Evolutionary conservation across 1,140 invertebrate species (phyloP).

Genomic region (Doryteuthis pealeii): DNA sequence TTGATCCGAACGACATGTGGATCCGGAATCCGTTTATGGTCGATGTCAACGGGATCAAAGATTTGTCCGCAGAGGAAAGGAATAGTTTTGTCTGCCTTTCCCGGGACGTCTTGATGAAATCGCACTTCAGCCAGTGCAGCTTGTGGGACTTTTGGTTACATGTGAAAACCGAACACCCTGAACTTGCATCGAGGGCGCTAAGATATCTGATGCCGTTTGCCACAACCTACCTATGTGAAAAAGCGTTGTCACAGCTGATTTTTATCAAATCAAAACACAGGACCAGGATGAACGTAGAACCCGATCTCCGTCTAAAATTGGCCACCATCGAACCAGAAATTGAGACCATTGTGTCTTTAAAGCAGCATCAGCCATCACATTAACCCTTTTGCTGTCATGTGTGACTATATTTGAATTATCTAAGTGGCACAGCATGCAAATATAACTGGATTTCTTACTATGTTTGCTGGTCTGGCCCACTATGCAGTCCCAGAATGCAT

Average conservation of each 20-base stretch:
- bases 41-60: background rate
- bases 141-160: slow-evolving; percentile 3
- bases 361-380: slow-evolving; percentile 8
- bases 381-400: no score
- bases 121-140: background rate
- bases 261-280: background rate
- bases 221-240: background rate
- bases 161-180: background rate
- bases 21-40: background rate
- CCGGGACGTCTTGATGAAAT: background rate
- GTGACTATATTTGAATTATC: no score
- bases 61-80: background rate
- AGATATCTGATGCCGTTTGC: background rate
- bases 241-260: background rate
- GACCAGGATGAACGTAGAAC: background rate
- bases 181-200: background rate
- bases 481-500: no score
- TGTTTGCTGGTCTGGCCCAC: no score
- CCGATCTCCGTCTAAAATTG: slow-evolving; percentile 2
- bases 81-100: background rate
- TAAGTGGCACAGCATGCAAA: no score
- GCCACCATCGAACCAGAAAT: background rate
- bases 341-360: background rate
- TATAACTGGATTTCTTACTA: no score
- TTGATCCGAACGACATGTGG: background rate